phyloP scores from a whole-genome alignment of 2,113 vertebrate species.

The Desmodus rotundus region DNA sequence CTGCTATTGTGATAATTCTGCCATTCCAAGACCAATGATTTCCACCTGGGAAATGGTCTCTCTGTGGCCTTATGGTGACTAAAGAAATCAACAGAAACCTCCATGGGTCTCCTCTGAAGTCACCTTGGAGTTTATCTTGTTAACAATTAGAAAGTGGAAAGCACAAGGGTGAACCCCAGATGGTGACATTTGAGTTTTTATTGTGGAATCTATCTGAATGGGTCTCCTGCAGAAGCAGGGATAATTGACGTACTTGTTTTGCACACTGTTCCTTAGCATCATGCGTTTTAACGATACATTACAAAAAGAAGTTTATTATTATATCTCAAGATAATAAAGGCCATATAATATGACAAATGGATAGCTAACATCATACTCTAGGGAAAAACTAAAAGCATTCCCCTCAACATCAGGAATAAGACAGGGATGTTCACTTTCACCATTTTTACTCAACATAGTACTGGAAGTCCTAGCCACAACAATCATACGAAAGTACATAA shows the following conservation, averaged over 20 bases:
- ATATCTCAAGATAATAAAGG: background rate
- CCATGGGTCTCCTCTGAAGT: conserved; percentile 32
- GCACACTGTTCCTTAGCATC: background rate
- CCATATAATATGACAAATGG: background rate
- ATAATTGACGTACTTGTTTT: conserved; percentile 6
- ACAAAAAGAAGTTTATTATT: background rate
- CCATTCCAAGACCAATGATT: background rate
- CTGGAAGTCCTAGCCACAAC: background rate
- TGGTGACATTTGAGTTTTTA: conserved; percentile 36
- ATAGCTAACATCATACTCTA: background rate
- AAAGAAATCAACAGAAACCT: conserved; percentile 53
- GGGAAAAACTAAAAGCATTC: background rate
- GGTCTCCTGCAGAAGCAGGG: background rate
- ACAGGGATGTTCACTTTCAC: background rate
- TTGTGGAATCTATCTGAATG: background rate
- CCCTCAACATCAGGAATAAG: background rate
- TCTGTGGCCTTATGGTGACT: conserved; percentile 14
- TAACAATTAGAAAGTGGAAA: conserved; percentile 8
- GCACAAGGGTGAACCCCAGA: background rate
- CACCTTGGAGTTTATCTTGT: conserved; percentile 7
- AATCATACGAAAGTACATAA: background rate
- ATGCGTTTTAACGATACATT: background rate
- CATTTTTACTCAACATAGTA: background rate
- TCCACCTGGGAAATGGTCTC: background rate
- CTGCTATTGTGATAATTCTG: background rate